Evolutionary conservation across 1,140 invertebrate genomes (phyloP), one percentile per base, ranked within the genome.

Genomic region (Antheraea mylitta): DNA sequence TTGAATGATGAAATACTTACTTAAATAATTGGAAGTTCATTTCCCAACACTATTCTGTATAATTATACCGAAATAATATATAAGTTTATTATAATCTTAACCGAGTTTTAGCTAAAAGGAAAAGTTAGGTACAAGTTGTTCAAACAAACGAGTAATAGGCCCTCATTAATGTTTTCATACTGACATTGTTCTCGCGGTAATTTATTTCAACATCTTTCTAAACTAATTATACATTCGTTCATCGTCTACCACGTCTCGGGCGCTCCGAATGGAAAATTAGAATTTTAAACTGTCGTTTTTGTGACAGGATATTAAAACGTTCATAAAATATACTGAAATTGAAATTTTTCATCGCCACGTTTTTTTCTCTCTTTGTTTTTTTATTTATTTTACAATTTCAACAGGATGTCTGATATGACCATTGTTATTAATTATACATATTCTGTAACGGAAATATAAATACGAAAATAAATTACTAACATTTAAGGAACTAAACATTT

Each of bases 201-300:
- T 63, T 72, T 68, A 76, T 75, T 74, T 60, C 37, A 36, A 67
- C 58, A 68, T 72, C 67, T 72, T 73, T 71, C 68, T 59, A 72
- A 70, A 71, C 73, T 76, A 78, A 76, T 78, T 78, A 76, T 71
- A 74, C 69, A 76, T 76, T 78, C 74, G 68, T 66, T 67, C 70
- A 59, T 73, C 74, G 77, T 76, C 70, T 74, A 66, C 68, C 71
- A 67, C 70, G 68, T 70, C 67, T 68, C 61, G 68, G 59, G 58
- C 61, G 67, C 69, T 65, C 70, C 68, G 67, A 71, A 67, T 74
- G 77, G 77, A 78, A 78, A 78, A 78, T 78, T 78, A 67, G 70
- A 78, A 78, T 78, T 76, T 78, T 73, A 74, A 71, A 69, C 70
- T 74, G 69, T 72, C 72, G 67, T 76, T 74, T 78, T 72, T 72